These are phyloP conservation scores for Tolmerus cingulatus DNA, from an alignment of 2,888 invertebrate species.

Conservation along the genomic window DNA sequence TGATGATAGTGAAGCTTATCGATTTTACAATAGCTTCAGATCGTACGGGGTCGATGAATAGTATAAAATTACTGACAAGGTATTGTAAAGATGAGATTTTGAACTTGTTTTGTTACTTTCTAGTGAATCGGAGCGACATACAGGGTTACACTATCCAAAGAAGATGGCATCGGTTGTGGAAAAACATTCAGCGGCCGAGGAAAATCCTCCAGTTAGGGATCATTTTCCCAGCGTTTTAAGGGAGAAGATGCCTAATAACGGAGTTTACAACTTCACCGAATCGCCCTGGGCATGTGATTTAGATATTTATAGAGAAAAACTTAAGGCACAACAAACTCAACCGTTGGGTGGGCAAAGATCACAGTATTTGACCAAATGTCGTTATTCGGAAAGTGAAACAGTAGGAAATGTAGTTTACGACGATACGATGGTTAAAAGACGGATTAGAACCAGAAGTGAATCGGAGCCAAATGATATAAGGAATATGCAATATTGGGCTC, in stretches of 20 bases:
- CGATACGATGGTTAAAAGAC: neutral
- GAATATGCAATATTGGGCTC: slow-evolving; percentile 22
- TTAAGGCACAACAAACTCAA: neutral
- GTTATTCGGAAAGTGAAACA: slow-evolving; percentile 36
- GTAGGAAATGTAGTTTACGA: neutral
- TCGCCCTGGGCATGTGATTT: neutral
- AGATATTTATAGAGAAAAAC: slow-evolving; percentile 9
- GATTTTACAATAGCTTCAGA: neutral
- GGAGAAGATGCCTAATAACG: slow-evolving; percentile 20
- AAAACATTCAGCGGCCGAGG: neutral
- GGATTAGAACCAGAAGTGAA: slow-evolving; percentile 36
- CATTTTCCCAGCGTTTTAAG: neutral
- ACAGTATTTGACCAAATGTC: neutral
- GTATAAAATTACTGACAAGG: neutral
- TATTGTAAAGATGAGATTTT: neutral
- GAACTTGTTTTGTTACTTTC: neutral
- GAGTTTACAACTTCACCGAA: neutral
- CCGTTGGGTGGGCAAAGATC: neutral
- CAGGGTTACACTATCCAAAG: neutral
- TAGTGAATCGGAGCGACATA: neutral
- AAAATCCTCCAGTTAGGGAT: neutral
- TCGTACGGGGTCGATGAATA: neutral
- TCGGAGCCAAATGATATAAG: slow-evolving; percentile 40
- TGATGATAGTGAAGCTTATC: slow-evolving; percentile 10
- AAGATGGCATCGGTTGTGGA: slow-evolving; percentile 32